These are phyloP conservation scores for Phortica magna DNA, from an alignment of 2,888 invertebrate genomes.

Conservation along the genomic window DNA sequence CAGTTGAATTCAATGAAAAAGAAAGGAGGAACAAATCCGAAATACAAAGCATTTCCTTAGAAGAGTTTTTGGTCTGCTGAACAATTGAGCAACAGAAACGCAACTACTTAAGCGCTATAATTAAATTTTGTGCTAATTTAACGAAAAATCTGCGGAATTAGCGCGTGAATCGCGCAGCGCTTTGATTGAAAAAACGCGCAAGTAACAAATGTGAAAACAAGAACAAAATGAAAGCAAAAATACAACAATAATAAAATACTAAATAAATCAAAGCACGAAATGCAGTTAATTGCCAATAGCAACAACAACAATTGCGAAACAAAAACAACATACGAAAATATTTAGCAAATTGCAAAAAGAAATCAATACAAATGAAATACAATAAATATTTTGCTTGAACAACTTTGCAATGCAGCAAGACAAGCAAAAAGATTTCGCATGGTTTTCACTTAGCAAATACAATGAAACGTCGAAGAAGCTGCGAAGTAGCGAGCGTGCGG, in stretches of 20 bases:
- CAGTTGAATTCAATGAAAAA: no score
- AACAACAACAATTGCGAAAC: neutral
- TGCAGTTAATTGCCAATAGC: neutral
- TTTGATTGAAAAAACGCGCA: constrained; percentile 16
- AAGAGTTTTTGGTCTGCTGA: constrained; percentile 41
- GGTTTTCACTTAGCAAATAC: constrained; percentile 26
- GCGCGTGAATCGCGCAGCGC: constrained; percentile 59
- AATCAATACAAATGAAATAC: constrained; percentile 24
- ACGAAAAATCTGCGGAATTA: constrained; percentile 66
- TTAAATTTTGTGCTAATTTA: constrained; percentile 56
- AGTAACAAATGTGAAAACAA: neutral
- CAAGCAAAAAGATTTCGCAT: constrained; percentile 18
- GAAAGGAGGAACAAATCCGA: neutral
- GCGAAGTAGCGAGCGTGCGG: neutral
- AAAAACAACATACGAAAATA: neutral
- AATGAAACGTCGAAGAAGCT: neutral
- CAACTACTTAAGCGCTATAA: constrained; percentile 12
- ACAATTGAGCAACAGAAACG: neutral
- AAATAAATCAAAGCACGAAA: neutral
- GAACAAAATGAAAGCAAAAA: constrained; percentile 15
- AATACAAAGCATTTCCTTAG: constrained; percentile 17
- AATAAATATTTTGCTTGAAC: neutral
- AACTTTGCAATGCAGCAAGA: neutral
- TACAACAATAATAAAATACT: neutral
- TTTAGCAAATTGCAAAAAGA: neutral